Evolutionary conservation across 1,140 invertebrate genomes (phyloP), one percentile per base, ranked within the genome.

Genomic region (Campodea augens): DNA sequence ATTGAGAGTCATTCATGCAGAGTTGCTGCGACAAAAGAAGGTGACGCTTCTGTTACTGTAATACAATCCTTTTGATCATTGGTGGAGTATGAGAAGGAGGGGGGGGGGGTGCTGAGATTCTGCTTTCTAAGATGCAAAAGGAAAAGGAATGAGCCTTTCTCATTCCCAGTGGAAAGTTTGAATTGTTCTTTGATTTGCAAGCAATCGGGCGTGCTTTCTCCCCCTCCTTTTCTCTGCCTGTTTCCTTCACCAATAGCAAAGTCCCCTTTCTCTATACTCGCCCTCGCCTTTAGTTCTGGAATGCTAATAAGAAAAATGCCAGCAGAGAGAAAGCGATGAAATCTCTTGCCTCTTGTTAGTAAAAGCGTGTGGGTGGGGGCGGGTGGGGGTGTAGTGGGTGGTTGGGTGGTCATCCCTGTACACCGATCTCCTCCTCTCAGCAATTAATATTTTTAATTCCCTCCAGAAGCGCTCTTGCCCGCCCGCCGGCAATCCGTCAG

Each of bases 291-390:
- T n/a, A n/a, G n/a, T n/a, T n/a, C 27, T 32, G 27, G 27, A 32
- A 32, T 32, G 27, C 27, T 32, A 32, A 32, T 32, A 32, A 32
- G 27, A 32, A 32, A 32, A 32, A 32, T 32, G 27, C 27, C 27
- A 15, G 15, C 27, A 7, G 27, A 15, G 7, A 7, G 15, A 32
- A 15, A 32, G 27, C 27, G n/a, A n/a, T n/a, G n/a, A n/a, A n/a
- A n/a, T n/a, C n/a, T n/a, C n/a, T n/a, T n/a, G n/a, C n/a, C n/a
- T n/a, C n/a, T n/a, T n/a, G n/a, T n/a, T n/a, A n/a, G n/a, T n/a
- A n/a, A n/a, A n/a, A n/a, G n/a, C n/a, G n/a, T n/a, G n/a, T n/a
- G n/a, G n/a, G n/a, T n/a, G n/a, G n/a, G n/a, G n/a, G n/a, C n/a
- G n/a, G n/a, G n/a, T n/a, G n/a, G n/a, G n/a, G n/a, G n/a, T n/a